Conservation (phyloP, 2,113 vertebrate species). For the Mormyrus iriodes region DNA sequence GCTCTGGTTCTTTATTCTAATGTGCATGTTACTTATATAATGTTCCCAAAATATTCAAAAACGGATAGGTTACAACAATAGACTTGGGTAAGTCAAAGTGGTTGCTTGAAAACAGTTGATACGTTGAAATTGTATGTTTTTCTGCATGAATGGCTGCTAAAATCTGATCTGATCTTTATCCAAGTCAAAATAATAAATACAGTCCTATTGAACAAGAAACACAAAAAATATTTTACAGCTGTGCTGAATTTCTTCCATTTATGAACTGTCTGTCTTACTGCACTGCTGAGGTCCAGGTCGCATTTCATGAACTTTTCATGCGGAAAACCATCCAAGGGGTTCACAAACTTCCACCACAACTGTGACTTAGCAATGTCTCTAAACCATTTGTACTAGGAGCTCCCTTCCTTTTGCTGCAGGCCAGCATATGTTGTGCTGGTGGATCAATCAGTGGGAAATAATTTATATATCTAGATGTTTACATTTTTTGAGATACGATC, state of each 20-base stretch:
- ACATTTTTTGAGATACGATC: not conserved
- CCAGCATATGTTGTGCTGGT: not conserved
- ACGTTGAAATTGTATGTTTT: not conserved
- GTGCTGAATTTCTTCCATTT: not conserved
- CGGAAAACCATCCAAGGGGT: not conserved
- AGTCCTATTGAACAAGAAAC: not conserved
- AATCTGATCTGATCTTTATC: not conserved
- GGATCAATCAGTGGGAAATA: not conserved
- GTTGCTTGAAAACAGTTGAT: not conserved
- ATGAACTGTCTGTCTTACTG: not conserved
- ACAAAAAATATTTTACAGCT: not conserved
- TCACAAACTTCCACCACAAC: not conserved
- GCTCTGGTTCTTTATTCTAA: not conserved
- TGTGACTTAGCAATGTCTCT: not conserved
- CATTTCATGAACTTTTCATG: not conserved
- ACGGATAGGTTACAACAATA: not conserved
- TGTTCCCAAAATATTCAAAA: not conserved
- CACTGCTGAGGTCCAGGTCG: not conserved
- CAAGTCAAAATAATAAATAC: not conserved
- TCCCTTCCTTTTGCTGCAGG: not conserved
- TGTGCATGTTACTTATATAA: not conserved
- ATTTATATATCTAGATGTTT: not conserved
- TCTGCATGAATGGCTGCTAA: not conserved
- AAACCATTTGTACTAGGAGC: not conserved
- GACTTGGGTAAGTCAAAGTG: not conserved